A percentile compares a stretch with the other conserved stretches of the same genome.
Conservation (phyloP, 1,140 invertebrate genomes). For the Drosophila kohkoa region DNA sequence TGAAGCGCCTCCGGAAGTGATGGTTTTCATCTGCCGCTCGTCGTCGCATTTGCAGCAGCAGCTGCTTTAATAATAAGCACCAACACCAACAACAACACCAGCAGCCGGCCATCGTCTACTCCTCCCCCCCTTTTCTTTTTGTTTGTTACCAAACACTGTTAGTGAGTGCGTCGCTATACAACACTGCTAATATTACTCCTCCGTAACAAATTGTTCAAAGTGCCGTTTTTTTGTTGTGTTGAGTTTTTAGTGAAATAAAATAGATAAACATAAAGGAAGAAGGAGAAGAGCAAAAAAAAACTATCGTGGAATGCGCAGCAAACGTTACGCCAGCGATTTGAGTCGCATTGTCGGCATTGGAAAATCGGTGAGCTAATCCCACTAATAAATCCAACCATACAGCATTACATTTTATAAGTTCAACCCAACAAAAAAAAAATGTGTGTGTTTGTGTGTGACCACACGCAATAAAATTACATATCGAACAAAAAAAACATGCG, state of each 20-base stretch:
- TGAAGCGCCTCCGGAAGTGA: conserved; percentile 84
- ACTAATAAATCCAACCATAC: too few species aligned
- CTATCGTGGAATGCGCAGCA: conserved; percentile 66
- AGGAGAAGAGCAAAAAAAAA: not conserved
- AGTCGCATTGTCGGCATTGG: conserved; percentile 68
- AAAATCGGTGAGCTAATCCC: conserved; percentile 75
- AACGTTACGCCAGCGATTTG: conserved; percentile 76
- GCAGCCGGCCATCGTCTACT: not conserved
- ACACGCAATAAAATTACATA: conserved; percentile 41
- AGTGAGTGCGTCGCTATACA: too few species aligned
- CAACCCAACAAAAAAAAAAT: conserved; percentile 11
- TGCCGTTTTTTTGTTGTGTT: too few species aligned
- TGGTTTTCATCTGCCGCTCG: conserved; percentile 78
- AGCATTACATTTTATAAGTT: conserved; percentile 25
- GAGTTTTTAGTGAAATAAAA: too few species aligned
- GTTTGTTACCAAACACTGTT: too few species aligned
- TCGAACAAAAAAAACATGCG: conserved; percentile 18
- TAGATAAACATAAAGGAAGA: not conserved
- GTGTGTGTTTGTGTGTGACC: conserved; percentile 12
- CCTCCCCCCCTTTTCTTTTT: not conserved
- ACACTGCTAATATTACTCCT: too few species aligned
- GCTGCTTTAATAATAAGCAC: conserved; percentile 45
- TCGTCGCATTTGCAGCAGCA: conserved; percentile 54
- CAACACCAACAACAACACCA: conserved; percentile 3
- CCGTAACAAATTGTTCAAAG: too few species aligned